Evolutionary conservation across 2,888 invertebrate genomes (phyloP).

Genomic region (Ichneumon xanthorius): DNA sequence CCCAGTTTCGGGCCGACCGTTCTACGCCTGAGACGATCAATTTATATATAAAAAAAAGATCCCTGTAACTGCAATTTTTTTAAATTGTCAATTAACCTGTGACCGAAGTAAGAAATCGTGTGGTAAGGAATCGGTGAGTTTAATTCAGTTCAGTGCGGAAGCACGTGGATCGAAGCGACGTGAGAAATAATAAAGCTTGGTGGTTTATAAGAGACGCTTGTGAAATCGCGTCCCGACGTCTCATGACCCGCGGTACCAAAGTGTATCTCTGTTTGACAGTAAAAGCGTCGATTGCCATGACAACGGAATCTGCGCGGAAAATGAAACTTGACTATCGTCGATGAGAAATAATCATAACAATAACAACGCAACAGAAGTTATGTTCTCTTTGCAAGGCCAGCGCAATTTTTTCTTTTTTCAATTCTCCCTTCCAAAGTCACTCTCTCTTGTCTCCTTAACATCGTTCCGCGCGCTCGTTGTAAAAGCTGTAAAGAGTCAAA

Average conservation of each 20-base stretch:
- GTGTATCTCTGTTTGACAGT: neutral
- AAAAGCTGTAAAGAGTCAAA: conserved; percentile 6
- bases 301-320: neutral
- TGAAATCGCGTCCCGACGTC: neutral
- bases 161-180: conserved; percentile 14
- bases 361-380: neutral
- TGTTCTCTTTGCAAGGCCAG: neutral
- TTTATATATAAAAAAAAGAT: neutral
- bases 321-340: neutral
- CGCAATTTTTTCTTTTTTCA: no score
- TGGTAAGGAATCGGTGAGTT: neutral
- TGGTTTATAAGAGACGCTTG: neutral
- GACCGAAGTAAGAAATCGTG: neutral
- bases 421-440: neutral
- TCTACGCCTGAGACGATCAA: neutral
- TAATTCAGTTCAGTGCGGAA: neutral
- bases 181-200: neutral
- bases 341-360: neutral
- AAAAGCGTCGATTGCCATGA: neutral
- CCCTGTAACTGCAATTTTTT: neutral
- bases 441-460: conserved; percentile 10
- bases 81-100: neutral
- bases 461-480: conserved; percentile 30
- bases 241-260: neutral
- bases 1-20: neutral